Base-by-base conservation (phyloP, 2,113 vertebrate genomes). In the Ciconia maguari region DNA sequence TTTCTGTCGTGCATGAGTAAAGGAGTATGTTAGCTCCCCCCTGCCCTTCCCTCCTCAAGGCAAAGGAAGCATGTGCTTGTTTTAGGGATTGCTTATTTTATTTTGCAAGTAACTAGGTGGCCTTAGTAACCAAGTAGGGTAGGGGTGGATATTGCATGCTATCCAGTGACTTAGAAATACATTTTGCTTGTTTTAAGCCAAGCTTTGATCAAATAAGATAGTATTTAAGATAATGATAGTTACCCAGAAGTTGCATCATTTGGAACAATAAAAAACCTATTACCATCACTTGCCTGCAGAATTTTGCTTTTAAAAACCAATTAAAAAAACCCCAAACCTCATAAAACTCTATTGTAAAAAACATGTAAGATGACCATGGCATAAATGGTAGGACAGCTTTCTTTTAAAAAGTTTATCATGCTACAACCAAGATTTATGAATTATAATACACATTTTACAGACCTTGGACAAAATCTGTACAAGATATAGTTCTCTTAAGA, bases 21-120 rank as follows among this genome's bases (percentile, higher is more conserved):
- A 89, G 81, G 88, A 58, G 92, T 77, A 84, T 88, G 82, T 87
- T 70, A 68, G 70, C 58, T 95, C 91, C 86, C 93, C 90, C 78
- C 83, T 89, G 87, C 95, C 87, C 94, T 88, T 64, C 85, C 68
- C 51, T 83, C 58, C 83, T 80, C 1, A 4, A 93, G 93, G 79
- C 87, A 89, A 94, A 93, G 84, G 71, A 78, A 97, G 95, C 96
- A 96, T 75, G 96, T 80, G 94, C 94, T 96, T 94, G 94, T 94
- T 96, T 93, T 86, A 90, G 42, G 68, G 92, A 81, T 88, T 90
- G 48, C 91, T 92, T 83, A 11, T 93, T 96, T 93, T 83, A 62
- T 80, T 94, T 76, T 76, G 30, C 83, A 49, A 16, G 29, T 89
- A 80, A 94, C 46, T 94, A 81, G 84, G 76, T 82, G 72, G 88